Evolutionary conservation across 2,113 vertebrate species (phyloP).

Genomic region (Chauna torquata): DNA sequence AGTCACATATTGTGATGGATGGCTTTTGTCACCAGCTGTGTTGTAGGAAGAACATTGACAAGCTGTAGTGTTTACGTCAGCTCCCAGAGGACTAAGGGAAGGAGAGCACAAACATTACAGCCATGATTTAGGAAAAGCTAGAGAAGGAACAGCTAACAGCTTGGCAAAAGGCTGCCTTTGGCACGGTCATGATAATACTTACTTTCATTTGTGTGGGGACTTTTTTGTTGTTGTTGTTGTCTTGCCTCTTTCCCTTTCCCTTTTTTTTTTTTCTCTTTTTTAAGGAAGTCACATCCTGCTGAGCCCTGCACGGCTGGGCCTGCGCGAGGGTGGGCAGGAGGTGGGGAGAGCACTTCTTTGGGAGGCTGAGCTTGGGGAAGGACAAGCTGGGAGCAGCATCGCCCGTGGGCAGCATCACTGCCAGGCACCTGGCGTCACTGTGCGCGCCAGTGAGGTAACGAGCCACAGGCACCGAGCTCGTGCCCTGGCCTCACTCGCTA

Average conservation of each 20-base stretch:
- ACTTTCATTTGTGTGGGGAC: not conserved
- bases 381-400: not conserved
- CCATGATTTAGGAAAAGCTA: not conserved
- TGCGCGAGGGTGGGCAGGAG: not conserved
- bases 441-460: not conserved
- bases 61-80: not conserved
- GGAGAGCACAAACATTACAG: not conserved
- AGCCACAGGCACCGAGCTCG: not conserved
- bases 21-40: slow-evolving; percentile 10
- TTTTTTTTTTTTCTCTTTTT: not conserved
- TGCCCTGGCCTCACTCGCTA: too few species aligned
- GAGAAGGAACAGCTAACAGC: not conserved
- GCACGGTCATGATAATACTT: not conserved
- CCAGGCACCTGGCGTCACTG: not conserved
- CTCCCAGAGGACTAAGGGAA: not conserved
- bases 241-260: not conserved
- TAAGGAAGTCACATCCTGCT: not conserved
- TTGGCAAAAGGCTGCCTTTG: not conserved
- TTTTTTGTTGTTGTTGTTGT: not conserved
- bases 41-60: not conserved
- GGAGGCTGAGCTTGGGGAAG: not conserved
- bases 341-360: not conserved
- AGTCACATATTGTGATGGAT: not conserved
- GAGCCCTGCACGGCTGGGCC: not conserved
- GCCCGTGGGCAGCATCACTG: not conserved